Percentiles rank a stretch among this genome's conserved stretches.
Evolutionary conservation across 1,140 invertebrate species (phyloP).

Genomic region (Dinoponera quadriceps): DNA sequence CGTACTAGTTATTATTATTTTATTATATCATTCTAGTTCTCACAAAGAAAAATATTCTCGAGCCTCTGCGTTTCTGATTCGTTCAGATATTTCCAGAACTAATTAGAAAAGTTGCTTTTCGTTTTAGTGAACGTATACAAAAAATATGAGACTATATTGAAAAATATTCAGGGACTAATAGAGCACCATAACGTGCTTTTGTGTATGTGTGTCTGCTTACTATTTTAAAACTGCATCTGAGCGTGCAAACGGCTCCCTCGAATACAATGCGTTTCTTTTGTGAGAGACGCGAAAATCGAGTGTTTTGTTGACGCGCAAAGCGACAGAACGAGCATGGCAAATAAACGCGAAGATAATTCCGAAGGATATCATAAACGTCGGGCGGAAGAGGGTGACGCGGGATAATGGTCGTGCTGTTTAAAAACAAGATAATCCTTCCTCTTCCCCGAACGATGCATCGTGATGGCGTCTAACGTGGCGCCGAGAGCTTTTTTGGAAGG

Average conservation of each 20-base stretch:
- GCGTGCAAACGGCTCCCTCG: background rate
- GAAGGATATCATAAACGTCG: constrained; percentile 17
- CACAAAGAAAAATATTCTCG: no score
- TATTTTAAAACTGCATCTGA: background rate
- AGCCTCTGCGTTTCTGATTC: no score
- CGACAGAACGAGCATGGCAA: constrained; percentile 1
- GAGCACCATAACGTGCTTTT: no score
- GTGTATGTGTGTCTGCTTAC: no score
- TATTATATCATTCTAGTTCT: no score
- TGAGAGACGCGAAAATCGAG: background rate
- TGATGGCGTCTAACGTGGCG: constrained; percentile 50
- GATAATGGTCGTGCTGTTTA: constrained; percentile 53
- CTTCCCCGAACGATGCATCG: constrained; percentile 15
- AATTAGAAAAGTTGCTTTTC: no score
- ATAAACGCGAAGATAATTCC: constrained; percentile 39
- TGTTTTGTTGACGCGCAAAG: background rate
- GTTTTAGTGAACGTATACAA: no score
- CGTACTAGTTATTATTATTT: no score
- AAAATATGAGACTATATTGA: no score
- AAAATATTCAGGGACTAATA: no score
- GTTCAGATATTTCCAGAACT: no score
- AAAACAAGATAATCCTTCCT: constrained; percentile 46
- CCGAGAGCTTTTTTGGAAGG: constrained; percentile 69
- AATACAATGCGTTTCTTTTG: background rate
- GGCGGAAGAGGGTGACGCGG: constrained; percentile 17